A percentile compares a stretch with the other conserved stretches of the same genome.
phyloP scores from a whole-genome alignment of 2,888 invertebrate genomes.

The Diachrysia chrysitis region DNA sequence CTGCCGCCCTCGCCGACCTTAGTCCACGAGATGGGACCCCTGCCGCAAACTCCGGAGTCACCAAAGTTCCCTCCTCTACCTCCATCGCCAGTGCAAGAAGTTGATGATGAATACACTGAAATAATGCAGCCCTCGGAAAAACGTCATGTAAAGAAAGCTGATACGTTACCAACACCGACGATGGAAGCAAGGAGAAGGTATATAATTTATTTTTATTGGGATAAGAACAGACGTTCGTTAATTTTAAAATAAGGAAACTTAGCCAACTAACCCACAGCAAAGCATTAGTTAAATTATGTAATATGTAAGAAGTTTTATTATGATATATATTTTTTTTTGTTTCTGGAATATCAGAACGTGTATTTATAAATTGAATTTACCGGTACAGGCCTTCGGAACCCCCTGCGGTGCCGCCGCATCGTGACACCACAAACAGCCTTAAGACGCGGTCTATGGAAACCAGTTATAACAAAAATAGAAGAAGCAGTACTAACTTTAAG shows the following conservation, averaged over 20 bases:
- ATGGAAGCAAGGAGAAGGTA: constrained; percentile 86
- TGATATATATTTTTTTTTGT: neutral
- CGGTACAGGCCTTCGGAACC: constrained; percentile 87
- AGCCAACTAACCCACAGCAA: neutral
- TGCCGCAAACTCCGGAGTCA: constrained; percentile 86
- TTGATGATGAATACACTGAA: constrained; percentile 93
- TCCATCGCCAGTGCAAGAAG: constrained; percentile 95
- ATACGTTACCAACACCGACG: constrained; percentile 88
- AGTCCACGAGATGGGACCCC: constrained; percentile 83
- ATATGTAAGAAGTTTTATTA: neutral
- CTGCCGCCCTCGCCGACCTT: constrained; percentile 81
- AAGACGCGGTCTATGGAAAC: constrained; percentile 96
- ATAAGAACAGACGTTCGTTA: neutral
- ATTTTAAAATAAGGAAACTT: neutral
- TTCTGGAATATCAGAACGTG: neutral
- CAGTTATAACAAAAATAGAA: constrained; percentile 91
- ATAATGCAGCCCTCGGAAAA: constrained; percentile 88
- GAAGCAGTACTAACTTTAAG: constrained; percentile 86
- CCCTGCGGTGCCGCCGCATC: constrained; percentile 93
- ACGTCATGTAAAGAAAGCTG: constrained; percentile 85
- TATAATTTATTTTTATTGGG: neutral
- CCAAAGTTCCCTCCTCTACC: constrained; percentile 93
- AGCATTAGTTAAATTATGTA: neutral
- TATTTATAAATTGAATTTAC: constrained; percentile 14
- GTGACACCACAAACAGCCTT: constrained; percentile 91